Evolutionary conservation across 2,888 invertebrate species (phyloP).

Genomic region (Perizoma flavofasciatum): DNA sequence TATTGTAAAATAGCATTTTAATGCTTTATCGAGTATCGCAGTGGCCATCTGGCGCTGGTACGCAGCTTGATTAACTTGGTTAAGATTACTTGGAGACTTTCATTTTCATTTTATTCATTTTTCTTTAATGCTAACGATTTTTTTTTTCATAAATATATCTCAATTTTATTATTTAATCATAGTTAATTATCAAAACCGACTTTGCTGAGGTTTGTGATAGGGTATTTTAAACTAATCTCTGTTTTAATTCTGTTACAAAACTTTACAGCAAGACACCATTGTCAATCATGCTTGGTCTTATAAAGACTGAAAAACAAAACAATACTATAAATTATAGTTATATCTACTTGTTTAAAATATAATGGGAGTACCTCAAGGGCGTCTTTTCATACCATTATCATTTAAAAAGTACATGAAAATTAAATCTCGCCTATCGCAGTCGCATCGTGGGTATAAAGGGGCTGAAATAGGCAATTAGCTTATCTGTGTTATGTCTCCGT

Average conservation of each 20-base stretch:
- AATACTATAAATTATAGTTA: too few species aligned
- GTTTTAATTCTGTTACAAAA: too few species aligned
- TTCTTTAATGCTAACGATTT: slow-evolving; percentile 37
- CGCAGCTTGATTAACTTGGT: slow-evolving; percentile 63
- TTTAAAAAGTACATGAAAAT: slow-evolving; percentile 22
- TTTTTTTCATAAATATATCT: not conserved
- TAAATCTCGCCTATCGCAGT: slow-evolving; percentile 26
- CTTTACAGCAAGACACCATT: too few species aligned
- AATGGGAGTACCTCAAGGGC: slow-evolving; percentile 22
- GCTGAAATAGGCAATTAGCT: slow-evolving; percentile 50
- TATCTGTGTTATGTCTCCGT: slow-evolving; percentile 48
- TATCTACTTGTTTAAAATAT: not conserved
- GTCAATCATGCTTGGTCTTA: too few species aligned
- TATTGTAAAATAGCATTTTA: slow-evolving; percentile 70
- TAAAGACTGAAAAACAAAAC: too few species aligned
- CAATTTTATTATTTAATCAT: not conserved
- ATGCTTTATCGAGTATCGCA: slow-evolving; percentile 50
- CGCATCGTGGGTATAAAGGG: slow-evolving; percentile 42
- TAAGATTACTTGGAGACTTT: slow-evolving; percentile 45
- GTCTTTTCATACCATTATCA: slow-evolving; percentile 22
- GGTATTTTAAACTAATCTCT: too few species aligned
- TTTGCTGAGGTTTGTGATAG: too few species aligned
- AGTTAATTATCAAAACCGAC: too few species aligned
- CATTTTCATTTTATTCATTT: slow-evolving; percentile 40
- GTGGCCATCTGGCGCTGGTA: slow-evolving; percentile 64